Conservation (phyloP, 2,113 vertebrate genomes). For the Neotoma lepida region DNA sequence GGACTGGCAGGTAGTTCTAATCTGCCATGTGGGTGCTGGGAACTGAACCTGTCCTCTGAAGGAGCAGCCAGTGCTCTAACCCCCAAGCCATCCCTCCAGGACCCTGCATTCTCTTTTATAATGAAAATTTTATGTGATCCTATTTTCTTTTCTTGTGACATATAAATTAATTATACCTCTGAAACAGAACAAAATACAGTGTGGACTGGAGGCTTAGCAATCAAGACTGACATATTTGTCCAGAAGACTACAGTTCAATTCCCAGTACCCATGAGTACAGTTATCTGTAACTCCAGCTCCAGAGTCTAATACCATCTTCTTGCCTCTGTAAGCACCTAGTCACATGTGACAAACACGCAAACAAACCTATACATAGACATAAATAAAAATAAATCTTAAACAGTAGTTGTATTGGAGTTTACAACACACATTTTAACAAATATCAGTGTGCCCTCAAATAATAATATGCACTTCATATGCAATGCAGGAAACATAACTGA, state of each 20-base stretch:
- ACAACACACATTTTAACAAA: constrained; percentile 13
- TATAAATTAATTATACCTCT: background rate
- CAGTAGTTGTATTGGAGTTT: background rate
- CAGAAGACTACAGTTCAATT: background rate
- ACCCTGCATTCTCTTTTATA: background rate
- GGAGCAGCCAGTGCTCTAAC: background rate
- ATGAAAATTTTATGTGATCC: background rate
- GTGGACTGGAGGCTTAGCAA: background rate
- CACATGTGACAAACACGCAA: background rate
- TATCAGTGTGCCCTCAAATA: background rate
- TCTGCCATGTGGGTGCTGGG: background rate
- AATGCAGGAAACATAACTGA: background rate
- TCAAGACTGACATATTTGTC: background rate
- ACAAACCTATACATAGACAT: background rate
- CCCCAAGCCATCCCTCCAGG: background rate
- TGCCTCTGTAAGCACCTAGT: background rate
- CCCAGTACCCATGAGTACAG: background rate
- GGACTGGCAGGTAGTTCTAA: background rate
- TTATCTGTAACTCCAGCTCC: background rate
- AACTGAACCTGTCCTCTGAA: background rate
- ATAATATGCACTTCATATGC: background rate
- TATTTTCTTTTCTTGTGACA: background rate
- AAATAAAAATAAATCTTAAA: background rate
- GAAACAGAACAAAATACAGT: background rate
- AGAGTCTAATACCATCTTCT: background rate